phyloP scores from a whole-genome alignment of 1,140 invertebrate species.

The Zaprionus tsacasi region DNA sequence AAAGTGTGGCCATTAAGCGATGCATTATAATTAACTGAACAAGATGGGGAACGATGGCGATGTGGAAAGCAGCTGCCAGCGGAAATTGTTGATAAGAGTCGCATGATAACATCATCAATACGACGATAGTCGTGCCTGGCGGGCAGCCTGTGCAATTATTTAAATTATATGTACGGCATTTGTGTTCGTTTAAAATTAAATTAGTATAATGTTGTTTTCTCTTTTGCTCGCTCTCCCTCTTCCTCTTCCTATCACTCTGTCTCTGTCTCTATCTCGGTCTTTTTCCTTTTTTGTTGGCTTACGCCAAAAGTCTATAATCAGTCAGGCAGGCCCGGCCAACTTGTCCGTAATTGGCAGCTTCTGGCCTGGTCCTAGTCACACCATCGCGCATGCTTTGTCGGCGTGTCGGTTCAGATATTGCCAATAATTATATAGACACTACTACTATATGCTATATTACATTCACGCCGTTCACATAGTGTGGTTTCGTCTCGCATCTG shows the following conservation, averaged over 20 bases:
- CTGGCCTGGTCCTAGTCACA: slow-evolving; percentile 39
- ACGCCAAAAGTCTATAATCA: slow-evolving; percentile 51
- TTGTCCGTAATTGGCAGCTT: slow-evolving; percentile 44
- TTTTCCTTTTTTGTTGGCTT: slow-evolving; percentile 24
- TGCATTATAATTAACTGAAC: slow-evolving; percentile 73
- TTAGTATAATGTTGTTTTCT: slow-evolving; percentile 70
- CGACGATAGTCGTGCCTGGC: slow-evolving; percentile 42
- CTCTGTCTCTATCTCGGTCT: neutral
- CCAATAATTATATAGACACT: slow-evolving; percentile 62
- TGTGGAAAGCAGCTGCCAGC: slow-evolving; percentile 59
- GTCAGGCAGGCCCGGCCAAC: slow-evolving; percentile 20
- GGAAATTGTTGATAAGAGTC: slow-evolving; percentile 76
- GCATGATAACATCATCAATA: slow-evolving; percentile 76
- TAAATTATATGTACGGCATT: slow-evolving; percentile 73
- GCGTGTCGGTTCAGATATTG: slow-evolving; percentile 60
- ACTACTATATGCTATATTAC: neutral
- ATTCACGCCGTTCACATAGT: neutral
- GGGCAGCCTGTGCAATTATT: slow-evolving; percentile 66
- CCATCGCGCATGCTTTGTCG: slow-evolving; percentile 50
- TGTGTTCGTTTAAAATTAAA: slow-evolving; percentile 79
- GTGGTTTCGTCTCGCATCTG: slow-evolving; percentile 17
- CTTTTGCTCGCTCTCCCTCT: slow-evolving; percentile 16
- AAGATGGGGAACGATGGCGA: slow-evolving; percentile 40
- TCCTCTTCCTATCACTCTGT: neutral
- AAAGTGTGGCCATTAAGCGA: slow-evolving; percentile 71